A percentile compares a stretch with the other conserved stretches of the same genome.
phyloP scores from a whole-genome alignment of 2,888 invertebrate genomes.

The Apotomis betuletana region DNA sequence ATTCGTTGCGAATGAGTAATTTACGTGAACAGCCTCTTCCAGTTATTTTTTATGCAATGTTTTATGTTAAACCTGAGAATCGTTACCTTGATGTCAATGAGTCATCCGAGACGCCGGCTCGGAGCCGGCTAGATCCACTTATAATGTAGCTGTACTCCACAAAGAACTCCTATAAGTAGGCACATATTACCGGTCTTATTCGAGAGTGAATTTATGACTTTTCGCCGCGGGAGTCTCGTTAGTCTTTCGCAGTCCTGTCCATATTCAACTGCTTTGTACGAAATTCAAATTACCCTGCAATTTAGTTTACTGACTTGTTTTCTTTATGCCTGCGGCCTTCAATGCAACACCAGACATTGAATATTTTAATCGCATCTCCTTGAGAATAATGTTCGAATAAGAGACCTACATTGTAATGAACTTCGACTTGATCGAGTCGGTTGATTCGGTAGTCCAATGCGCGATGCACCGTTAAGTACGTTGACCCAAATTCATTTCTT shows the following conservation, averaged over 20 bases:
- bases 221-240: slow-evolving; percentile 58
- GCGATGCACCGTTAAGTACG: slow-evolving; percentile 37
- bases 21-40: slow-evolving; percentile 27
- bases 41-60: slow-evolving; percentile 29
- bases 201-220: slow-evolving; percentile 56
- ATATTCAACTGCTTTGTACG: slow-evolving; percentile 12
- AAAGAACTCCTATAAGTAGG: slow-evolving; percentile 22
- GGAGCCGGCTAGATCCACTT: slow-evolving; percentile 64
- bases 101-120: slow-evolving; percentile 63
- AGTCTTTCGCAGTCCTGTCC: slow-evolving; percentile 41
- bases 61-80: slow-evolving; percentile 31
- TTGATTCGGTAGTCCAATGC: slow-evolving; percentile 16
- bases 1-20: slow-evolving; percentile 23
- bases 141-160: slow-evolving; percentile 43
- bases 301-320: slow-evolving; percentile 11
- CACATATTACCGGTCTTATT: slow-evolving; percentile 42
- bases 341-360: not conserved
- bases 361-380: slow-evolving; percentile 14
- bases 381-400: slow-evolving; percentile 4
- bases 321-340: slow-evolving; percentile 10
- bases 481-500: slow-evolving; percentile 36
- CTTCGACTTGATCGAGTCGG: slow-evolving; percentile 4
- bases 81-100: slow-evolving; percentile 59
- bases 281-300: slow-evolving; percentile 27
- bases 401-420: slow-evolving; percentile 7